phyloP scores from a whole-genome alignment of 2,797 vertebrate species.

The Acipenser oxyrinchus region DNA sequence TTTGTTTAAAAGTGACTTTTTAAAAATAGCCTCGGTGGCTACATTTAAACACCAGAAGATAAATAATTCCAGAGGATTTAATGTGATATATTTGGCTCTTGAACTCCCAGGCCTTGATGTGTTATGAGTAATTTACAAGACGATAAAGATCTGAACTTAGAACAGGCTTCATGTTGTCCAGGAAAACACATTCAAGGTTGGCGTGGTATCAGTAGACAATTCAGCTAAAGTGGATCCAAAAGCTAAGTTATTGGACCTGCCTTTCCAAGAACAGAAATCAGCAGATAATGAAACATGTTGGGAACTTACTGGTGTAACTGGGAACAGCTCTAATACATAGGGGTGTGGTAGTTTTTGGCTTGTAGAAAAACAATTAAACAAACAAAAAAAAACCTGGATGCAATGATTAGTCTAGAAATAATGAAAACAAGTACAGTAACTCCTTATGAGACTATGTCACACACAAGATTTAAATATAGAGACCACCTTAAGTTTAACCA shows the following conservation, averaged over 20 bases:
- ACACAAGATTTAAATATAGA: background rate
- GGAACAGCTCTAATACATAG: no score
- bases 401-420: no score
- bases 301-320: no score
- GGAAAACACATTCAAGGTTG: constrained; percentile 45
- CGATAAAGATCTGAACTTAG: constrained; percentile 52
- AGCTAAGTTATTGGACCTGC: no score
- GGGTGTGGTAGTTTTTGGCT: no score
- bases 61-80: constrained; percentile 23
- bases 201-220: constrained; percentile 30
- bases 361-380: no score
- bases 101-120: constrained; percentile 22
- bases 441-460: background rate
- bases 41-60: constrained; percentile 20
- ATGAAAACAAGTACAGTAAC: no score
- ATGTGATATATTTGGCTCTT: constrained; percentile 31
- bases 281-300: no score
- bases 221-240: no score
- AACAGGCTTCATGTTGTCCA: constrained; percentile 35
- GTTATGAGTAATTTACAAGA: constrained; percentile 44
- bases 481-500: constrained; percentile 9
- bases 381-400: no score
- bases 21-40: constrained; percentile 25
- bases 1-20: no score
- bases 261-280: no score